Evolutionary conservation across 1,140 invertebrate genomes (phyloP).

Genomic region (Heliconius eleuchia): DNA sequence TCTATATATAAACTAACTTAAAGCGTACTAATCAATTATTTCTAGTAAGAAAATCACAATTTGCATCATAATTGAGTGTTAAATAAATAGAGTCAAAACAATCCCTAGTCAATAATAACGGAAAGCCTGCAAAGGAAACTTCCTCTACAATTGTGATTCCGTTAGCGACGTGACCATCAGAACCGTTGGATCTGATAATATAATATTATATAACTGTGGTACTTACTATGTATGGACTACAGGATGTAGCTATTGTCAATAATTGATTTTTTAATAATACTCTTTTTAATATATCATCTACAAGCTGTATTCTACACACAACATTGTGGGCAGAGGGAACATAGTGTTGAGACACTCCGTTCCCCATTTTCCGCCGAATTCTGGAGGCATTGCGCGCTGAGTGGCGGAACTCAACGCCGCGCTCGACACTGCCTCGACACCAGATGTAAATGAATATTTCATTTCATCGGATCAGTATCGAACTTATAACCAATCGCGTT

Average conservation of each 20-base stretch:
- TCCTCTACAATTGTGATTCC: slow-evolving; percentile 35
- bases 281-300: no score
- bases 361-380: no score
- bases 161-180: slow-evolving; percentile 19
- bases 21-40: background rate
- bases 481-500: no score
- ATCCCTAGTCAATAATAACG: slow-evolving; percentile 17
- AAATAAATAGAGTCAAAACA: slow-evolving; percentile 16
- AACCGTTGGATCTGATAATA: slow-evolving; percentile 19
- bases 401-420: no score
- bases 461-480: no score
- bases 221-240: background rate
- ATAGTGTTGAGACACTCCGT: no score
- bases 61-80: slow-evolving; percentile 21
- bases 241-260: background rate
- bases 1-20: background rate
- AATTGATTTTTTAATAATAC: background rate
- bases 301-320: no score
- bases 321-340: no score
- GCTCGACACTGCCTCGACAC: no score
- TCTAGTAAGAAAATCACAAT: slow-evolving; percentile 4
- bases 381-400: no score
- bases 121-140: slow-evolving; percentile 33
- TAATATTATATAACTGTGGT: slow-evolving; percentile 3
- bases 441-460: no score